A percentile compares a stretch with the other conserved stretches of the same genome.
These are phyloP conservation scores for Pollachius pollachius DNA, from an alignment of 2,113 vertebrate genomes.

Conservation along the genomic window DNA sequence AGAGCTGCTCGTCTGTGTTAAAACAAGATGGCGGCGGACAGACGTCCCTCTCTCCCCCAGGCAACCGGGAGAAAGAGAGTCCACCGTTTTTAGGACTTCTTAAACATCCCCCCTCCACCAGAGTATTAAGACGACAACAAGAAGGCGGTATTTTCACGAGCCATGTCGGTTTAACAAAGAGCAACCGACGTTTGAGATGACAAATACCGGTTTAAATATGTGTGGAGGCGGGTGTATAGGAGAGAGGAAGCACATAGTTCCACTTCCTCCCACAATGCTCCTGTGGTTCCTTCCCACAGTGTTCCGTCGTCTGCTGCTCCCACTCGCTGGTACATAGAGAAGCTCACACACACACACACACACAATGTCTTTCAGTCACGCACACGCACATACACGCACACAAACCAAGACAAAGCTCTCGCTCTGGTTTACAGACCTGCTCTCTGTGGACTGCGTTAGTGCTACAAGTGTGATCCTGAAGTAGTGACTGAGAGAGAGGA, in stretches of 20 bases:
- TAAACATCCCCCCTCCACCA: no score
- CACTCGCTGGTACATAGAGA: background rate
- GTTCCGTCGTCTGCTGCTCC: background rate
- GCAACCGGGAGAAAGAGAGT: no score
- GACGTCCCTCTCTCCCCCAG: no score
- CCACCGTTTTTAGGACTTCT: no score
- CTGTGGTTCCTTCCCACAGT: background rate
- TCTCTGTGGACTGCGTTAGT: background rate
- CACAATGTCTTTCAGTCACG: background rate
- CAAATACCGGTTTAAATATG: slow-evolving; percentile 8
- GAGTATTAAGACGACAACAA: no score
- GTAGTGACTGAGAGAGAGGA: slow-evolving; percentile 10
- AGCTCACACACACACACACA: slow-evolving; percentile 1
- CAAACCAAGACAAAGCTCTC: background rate
- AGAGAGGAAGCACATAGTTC: slow-evolving; percentile 14
- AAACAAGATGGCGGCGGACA: no score
- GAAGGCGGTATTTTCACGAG: no score
- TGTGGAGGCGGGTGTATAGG: slow-evolving; percentile 4
- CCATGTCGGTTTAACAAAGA: background rate
- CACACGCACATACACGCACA: background rate
- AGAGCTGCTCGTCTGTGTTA: no score
- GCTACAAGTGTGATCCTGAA: background rate
- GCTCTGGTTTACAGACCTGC: background rate
- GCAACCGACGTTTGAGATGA: slow-evolving; percentile 22
- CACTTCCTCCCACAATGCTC: slow-evolving; percentile 3